These are phyloP conservation scores for Eulimnadia texana DNA, from an alignment of 1,140 invertebrate genomes.

Conservation along the genomic window DNA sequence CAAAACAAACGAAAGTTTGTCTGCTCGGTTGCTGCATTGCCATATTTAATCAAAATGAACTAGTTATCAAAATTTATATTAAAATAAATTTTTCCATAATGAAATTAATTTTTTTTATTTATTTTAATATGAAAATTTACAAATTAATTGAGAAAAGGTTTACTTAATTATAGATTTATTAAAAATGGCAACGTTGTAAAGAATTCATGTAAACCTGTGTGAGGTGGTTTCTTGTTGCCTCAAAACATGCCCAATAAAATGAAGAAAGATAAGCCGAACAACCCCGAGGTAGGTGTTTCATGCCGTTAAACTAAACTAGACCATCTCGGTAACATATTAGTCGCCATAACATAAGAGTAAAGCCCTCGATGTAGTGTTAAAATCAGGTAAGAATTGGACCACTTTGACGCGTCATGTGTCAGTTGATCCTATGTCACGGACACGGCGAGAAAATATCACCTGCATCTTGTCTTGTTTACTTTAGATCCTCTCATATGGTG, in stretches of 20 bases:
- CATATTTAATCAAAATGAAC: not conserved
- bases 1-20: not conserved
- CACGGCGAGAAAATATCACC: constrained; percentile 6
- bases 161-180: not conserved
- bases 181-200: not conserved
- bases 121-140: not conserved
- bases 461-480: constrained; percentile 3
- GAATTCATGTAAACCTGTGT: constrained; percentile 5
- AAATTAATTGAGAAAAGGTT: not conserved
- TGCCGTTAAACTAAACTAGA: not conserved
- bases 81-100: not conserved
- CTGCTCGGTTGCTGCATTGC: not conserved
- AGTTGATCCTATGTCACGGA: not conserved
- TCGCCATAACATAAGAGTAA: too few relatives aligned
- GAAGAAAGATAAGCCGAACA: constrained; percentile 2
- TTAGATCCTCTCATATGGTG: not conserved
- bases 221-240: constrained; percentile 6
- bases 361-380: too few relatives aligned
- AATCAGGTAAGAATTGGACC: not conserved
- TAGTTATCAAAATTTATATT: not conserved
- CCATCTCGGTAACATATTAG: too few relatives aligned
- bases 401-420: constrained; percentile 9
- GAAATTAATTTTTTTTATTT: not conserved
- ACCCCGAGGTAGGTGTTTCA: not conserved
- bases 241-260: constrained; percentile 10